Percentiles rank a stretch among this genome's conserved stretches.
phyloP scores from a whole-genome alignment of 2,888 invertebrate genomes.

The Megastigmus dorsalis region DNA sequence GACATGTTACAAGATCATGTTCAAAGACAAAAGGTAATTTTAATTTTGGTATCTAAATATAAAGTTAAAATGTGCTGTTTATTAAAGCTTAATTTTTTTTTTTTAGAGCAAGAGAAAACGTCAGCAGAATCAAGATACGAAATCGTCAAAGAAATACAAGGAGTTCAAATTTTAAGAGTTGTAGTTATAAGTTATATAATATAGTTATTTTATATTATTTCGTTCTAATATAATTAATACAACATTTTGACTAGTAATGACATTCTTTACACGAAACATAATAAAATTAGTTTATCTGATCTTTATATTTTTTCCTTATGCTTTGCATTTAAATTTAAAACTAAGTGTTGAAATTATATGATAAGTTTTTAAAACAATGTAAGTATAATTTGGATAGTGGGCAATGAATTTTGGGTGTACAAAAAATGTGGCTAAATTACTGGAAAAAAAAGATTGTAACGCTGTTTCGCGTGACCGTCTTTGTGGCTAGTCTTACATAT shows the following conservation, averaged over 20 bases:
- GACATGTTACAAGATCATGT: slow-evolving; percentile 99
- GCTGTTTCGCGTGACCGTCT: no score
- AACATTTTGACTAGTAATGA: background rate
- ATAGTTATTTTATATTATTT: background rate
- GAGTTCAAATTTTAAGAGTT: slow-evolving; percentile 93
- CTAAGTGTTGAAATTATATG: background rate
- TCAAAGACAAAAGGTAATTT: slow-evolving; percentile 90
- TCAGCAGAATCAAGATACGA: slow-evolving; percentile 91
- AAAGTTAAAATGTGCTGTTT: no score
- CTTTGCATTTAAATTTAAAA: background rate
- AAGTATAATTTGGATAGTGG: no score
- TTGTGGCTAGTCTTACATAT: no score
- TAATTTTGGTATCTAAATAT: background rate
- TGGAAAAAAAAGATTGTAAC: no score
- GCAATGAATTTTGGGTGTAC: no score
- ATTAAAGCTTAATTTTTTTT: no score
- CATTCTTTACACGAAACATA: background rate
- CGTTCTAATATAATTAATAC: background rate
- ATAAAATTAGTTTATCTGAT: background rate
- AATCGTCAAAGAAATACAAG: slow-evolving; percentile 97
- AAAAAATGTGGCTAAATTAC: no score
- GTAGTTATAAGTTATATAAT: slow-evolving; percentile 13
- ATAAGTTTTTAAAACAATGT: background rate
- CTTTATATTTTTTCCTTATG: background rate
- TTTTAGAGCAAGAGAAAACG: slow-evolving; percentile 94